Evolutionary conservation across 2,797 vertebrate species (phyloP).

Genomic region (Bryconaethiops microstoma): DNA sequence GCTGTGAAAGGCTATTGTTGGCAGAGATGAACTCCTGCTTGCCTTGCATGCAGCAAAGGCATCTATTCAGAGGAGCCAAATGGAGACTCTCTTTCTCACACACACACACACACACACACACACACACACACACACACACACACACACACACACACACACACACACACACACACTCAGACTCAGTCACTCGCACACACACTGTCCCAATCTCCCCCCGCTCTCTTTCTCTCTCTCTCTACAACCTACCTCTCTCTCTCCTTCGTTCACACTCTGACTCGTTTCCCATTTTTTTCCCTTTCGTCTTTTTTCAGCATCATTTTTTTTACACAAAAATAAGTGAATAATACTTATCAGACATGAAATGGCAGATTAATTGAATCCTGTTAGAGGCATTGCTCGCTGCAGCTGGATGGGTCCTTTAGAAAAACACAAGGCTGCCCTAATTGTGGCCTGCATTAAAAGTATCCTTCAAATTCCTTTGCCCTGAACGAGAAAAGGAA

Average conservation of each 20-base stretch:
- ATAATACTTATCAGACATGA: conserved; percentile 89
- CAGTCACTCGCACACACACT: too few species aligned
- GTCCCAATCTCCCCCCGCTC: conserved; percentile 54
- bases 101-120: conserved; percentile 79
- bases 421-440: conserved; percentile 87
- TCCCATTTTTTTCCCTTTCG: conserved; percentile 57
- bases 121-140: conserved; percentile 60
- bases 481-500: conserved; percentile 88
- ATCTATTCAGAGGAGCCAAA: conserved; percentile 83
- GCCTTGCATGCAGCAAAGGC: conserved; percentile 72
- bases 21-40: conserved; percentile 85
- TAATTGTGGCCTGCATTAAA: conserved; percentile 94
- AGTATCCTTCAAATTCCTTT: conserved; percentile 98
- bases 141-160: too few species aligned
- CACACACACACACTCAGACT: too few species aligned
- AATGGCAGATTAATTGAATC: conserved; percentile 98
- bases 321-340: conserved; percentile 82
- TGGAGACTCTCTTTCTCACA: conserved; percentile 79
- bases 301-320: conserved; percentile 73
- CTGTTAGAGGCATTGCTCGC: conserved; percentile 89
- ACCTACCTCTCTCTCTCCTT: conserved; percentile 63
- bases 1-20: conserved; percentile 83
- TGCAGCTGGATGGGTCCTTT: conserved; percentile 88
- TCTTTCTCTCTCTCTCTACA: conserved; percentile 28
- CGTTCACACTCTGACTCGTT: conserved; percentile 42